A percentile compares a stretch with the other conserved stretches of the same genome.
These are phyloP conservation scores for Acanthopagrus latus DNA, from an alignment of 2,797 vertebrate species.

Conservation along the genomic window DNA sequence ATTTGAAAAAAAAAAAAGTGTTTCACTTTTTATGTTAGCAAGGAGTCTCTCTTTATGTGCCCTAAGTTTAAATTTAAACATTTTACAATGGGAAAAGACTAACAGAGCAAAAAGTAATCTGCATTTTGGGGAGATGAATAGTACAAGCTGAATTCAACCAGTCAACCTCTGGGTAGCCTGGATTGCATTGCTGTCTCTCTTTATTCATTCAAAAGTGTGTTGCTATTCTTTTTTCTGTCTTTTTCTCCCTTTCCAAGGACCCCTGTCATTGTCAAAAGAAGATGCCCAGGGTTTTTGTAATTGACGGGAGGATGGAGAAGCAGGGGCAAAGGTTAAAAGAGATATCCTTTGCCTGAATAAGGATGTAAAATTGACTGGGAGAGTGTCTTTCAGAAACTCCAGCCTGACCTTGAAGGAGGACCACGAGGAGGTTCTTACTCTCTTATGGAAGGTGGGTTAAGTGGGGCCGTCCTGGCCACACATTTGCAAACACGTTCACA, in stretches of 20 bases:
- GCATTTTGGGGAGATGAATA: conserved; percentile 49
- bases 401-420: conserved; percentile 80
- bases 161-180: conserved; percentile 56
- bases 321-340: conserved; percentile 77
- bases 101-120: conserved; percentile 37
- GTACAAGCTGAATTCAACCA: conserved; percentile 45
- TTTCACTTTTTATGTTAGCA: conserved; percentile 17
- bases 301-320: conserved; percentile 68
- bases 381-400: conserved; percentile 80
- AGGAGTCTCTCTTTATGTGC: conserved; percentile 9
- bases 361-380: conserved; percentile 78
- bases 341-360: conserved; percentile 82
- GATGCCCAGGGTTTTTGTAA: conserved; percentile 71
- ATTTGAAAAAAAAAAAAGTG: conserved; percentile 23
- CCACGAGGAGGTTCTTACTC: conserved; percentile 72
- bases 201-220: conserved; percentile 64
- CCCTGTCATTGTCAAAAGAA: conserved; percentile 69
- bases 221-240: conserved; percentile 49
- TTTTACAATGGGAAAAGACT: conserved; percentile 36
- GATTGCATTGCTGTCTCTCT: conserved; percentile 33
- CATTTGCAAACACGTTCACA: conserved; percentile 36
- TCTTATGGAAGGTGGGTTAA: conserved; percentile 78
- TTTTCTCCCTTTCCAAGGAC: conserved; percentile 69
- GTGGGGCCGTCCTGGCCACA: conserved; percentile 67
- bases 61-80: conserved; percentile 42